A percentile compares a stretch with the other conserved stretches of the same genome.
These are phyloP conservation scores for Taurulus bubalis DNA, from an alignment of 2,113 vertebrate species.

Conservation along the genomic window DNA sequence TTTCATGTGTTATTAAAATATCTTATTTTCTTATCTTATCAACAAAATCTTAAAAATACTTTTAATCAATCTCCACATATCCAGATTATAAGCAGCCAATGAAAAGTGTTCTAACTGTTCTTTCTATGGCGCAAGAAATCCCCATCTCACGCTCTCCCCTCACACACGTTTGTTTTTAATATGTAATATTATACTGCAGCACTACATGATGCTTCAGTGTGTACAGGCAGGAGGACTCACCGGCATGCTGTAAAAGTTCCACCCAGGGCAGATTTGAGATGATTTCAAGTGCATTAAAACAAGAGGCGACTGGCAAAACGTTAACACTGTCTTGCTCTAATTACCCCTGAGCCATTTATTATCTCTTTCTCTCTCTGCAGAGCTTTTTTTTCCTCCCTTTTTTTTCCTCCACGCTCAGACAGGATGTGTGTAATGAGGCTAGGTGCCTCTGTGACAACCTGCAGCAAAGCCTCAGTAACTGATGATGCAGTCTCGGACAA, in stretches of 20 bases:
- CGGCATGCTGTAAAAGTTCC: slow-evolving; percentile 63
- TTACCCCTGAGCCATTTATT: slow-evolving; percentile 65
- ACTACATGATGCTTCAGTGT: slow-evolving; percentile 38
- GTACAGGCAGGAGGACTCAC: slow-evolving; percentile 39
- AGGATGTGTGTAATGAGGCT: slow-evolving; percentile 73
- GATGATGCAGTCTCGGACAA: slow-evolving; percentile 33
- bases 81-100: neutral
- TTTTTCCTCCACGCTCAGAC: slow-evolving; percentile 29
- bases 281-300: slow-evolving; percentile 34
- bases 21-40: neutral
- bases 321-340: slow-evolving; percentile 64
- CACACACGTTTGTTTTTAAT: slow-evolving; percentile 48
- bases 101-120: neutral
- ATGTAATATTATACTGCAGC: slow-evolving; percentile 74
- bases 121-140: neutral
- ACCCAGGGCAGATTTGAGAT: slow-evolving; percentile 39
- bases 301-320: slow-evolving; percentile 31
- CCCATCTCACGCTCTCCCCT: slow-evolving; percentile 32
- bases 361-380: slow-evolving; percentile 49
- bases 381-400: slow-evolving; percentile 7
- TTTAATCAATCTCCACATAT: neutral
- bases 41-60: neutral
- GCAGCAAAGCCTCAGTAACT: slow-evolving; percentile 56
- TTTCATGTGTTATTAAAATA: neutral
- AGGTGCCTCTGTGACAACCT: slow-evolving; percentile 67